A percentile compares a stretch with the other conserved stretches of the same genome.
phyloP scores from a whole-genome alignment of 2,888 invertebrate species.

The Luffia ferchaultella region DNA sequence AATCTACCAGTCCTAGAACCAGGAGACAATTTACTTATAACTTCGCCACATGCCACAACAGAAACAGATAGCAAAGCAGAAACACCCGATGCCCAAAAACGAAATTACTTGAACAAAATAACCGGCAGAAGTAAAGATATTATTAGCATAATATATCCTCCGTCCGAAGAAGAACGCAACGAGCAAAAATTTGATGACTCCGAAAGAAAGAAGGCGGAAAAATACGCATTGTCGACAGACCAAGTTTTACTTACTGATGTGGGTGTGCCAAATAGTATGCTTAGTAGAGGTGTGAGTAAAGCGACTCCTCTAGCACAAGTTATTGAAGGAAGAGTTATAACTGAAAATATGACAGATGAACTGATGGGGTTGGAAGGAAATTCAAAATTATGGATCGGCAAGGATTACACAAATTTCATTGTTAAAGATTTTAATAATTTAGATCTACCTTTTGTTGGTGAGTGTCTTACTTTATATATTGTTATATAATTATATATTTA shows the following conservation, averaged over 20 bases:
- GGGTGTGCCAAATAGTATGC: slow-evolving; percentile 14
- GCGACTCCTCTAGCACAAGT: slow-evolving; percentile 47
- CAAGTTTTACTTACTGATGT: slow-evolving; percentile 45
- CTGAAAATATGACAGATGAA: slow-evolving; percentile 38
- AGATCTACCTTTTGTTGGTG: slow-evolving; percentile 80
- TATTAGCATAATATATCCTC: slow-evolving; percentile 51
- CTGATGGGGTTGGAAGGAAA: slow-evolving; percentile 67
- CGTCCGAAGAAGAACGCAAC: slow-evolving; percentile 45
- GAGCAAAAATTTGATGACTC: slow-evolving; percentile 52
- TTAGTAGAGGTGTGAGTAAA: slow-evolving; percentile 25
- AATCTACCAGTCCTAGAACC: slow-evolving; percentile 67
- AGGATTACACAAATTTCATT: slow-evolving; percentile 96
- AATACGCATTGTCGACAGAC: slow-evolving; percentile 49
- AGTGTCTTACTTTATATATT: slow-evolving; percentile 18
- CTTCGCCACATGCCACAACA: slow-evolving; percentile 24
- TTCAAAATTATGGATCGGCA: slow-evolving; percentile 93
- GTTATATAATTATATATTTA: not conserved
- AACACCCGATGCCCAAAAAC: slow-evolving; percentile 37
- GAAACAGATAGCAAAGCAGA: slow-evolving; percentile 25
- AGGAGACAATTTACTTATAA: slow-evolving; percentile 70
- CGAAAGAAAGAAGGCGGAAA: slow-evolving; percentile 52
- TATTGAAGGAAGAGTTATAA: slow-evolving; percentile 42
- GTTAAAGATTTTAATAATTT: slow-evolving; percentile 93
- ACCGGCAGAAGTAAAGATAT: slow-evolving; percentile 53
- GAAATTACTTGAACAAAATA: slow-evolving; percentile 51